These are phyloP conservation scores for Platanista minor DNA, from an alignment of 2,113 vertebrate species.

Conservation along the genomic window DNA sequence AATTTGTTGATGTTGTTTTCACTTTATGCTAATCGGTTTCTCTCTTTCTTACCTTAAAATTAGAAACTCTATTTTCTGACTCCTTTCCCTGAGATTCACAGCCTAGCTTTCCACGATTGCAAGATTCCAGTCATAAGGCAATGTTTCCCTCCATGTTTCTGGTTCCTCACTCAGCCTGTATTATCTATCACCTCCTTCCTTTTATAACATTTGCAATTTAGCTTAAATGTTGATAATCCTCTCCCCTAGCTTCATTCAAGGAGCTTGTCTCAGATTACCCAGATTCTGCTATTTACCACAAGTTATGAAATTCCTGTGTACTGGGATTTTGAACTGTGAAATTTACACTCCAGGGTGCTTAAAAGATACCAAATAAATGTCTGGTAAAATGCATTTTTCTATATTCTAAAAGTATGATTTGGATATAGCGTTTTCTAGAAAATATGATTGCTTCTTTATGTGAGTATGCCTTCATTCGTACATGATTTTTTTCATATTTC, in stretches of 20 bases:
- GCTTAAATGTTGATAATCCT: background rate
- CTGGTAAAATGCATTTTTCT: background rate
- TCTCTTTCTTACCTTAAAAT: background rate
- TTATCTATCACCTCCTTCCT: background rate
- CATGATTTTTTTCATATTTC: background rate
- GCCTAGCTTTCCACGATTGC: background rate
- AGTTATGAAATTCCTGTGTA: background rate
- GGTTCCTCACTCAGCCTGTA: background rate
- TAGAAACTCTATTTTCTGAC: background rate
- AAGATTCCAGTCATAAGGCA: background rate
- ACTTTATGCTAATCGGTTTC: background rate
- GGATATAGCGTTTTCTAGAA: background rate
- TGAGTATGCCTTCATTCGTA: background rate
- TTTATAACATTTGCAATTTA: background rate
- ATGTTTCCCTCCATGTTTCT: background rate
- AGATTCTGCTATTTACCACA: background rate
- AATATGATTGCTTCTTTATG: background rate
- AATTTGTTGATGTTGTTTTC: background rate
- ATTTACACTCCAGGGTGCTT: background rate
- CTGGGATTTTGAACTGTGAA: conserved; percentile 11
- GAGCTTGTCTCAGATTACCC: background rate
- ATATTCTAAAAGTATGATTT: background rate
- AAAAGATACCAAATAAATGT: background rate
- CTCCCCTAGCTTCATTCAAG: background rate
- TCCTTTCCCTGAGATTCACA: background rate